phyloP scores from a whole-genome alignment of 1,140 invertebrate genomes.

The Drosophila bocki region DNA sequence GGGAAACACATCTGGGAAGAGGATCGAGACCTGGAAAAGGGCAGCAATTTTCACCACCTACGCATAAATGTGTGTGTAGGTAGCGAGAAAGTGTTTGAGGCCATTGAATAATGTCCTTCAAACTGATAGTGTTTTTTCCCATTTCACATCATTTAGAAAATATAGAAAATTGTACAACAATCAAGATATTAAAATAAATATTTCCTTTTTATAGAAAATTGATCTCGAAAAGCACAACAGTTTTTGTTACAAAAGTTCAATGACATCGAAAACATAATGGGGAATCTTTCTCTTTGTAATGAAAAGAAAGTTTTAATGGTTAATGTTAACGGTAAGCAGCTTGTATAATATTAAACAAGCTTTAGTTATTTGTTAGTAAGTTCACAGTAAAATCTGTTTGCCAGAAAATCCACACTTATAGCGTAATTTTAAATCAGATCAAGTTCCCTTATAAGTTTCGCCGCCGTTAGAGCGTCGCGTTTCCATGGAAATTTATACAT shows the following conservation, averaged over 20 bases:
- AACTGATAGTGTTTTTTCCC: conserved; percentile 8
- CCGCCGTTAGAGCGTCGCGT: conserved; percentile 16
- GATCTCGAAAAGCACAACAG: neutral
- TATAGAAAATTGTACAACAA: too few relatives aligned
- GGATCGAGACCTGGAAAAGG: conserved; percentile 18
- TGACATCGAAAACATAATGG: conserved; percentile 1
- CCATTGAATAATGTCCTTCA: conserved; percentile 28
- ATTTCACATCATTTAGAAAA: neutral
- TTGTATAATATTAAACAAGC: conserved; percentile 27
- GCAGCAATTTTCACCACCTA: conserved; percentile 51
- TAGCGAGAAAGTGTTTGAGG: conserved; percentile 33
- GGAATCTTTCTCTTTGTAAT: conserved; percentile 6
- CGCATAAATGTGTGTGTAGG: conserved; percentile 23
- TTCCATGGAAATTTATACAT: conserved; percentile 34
- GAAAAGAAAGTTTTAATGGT: conserved; percentile 39
- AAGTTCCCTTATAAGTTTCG: conserved; percentile 28
- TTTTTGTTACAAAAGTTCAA: conserved; percentile 11
- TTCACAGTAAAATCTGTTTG: conserved; percentile 16
- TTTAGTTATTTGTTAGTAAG: conserved; percentile 18
- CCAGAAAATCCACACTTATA: conserved; percentile 22
- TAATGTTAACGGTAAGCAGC: conserved; percentile 23
- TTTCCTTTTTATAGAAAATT: neutral
- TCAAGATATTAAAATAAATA: neutral
- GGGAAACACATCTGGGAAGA: conserved; percentile 39
- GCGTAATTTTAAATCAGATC: conserved; percentile 32